Conservation (phyloP, 2,113 vertebrate genomes). For the Vireo altiloquus region DNA sequence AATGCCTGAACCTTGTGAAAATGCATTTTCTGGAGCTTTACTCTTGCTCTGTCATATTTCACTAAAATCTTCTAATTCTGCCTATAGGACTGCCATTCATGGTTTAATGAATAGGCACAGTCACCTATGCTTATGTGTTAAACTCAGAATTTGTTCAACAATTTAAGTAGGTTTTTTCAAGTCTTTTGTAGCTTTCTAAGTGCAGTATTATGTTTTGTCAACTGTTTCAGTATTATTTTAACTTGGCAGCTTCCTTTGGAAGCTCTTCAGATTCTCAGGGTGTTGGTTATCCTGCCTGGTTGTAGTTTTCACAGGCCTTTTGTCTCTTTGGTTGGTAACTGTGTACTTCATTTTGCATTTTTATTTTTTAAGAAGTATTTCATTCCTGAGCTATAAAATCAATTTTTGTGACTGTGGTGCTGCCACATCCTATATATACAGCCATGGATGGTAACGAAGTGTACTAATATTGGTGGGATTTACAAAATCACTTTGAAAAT, state of each 20-base stretch:
- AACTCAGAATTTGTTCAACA: neutral
- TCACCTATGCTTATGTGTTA: neutral
- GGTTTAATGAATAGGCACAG: neutral
- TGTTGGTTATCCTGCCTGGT: neutral
- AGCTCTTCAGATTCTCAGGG: neutral
- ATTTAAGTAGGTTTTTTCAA: neutral
- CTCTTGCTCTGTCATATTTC: neutral
- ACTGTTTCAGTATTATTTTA: conserved; percentile 10
- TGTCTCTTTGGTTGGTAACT: neutral
- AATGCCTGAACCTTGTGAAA: neutral
- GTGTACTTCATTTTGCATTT: neutral
- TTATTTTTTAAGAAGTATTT: neutral
- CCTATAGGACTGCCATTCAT: neutral
- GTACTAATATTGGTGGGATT: neutral
- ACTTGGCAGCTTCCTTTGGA: neutral
- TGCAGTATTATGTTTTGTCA: neutral
- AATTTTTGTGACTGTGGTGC: neutral
- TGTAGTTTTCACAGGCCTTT: neutral
- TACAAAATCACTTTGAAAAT: neutral
- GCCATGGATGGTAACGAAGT: neutral
- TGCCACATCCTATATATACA: neutral
- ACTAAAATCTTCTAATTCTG: neutral
- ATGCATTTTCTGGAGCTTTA: neutral
- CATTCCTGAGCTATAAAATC: neutral
- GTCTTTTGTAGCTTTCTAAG: neutral